Base-by-base conservation (phyloP, 2,113 vertebrate genomes). In the Gymnorhina tibicen region DNA sequence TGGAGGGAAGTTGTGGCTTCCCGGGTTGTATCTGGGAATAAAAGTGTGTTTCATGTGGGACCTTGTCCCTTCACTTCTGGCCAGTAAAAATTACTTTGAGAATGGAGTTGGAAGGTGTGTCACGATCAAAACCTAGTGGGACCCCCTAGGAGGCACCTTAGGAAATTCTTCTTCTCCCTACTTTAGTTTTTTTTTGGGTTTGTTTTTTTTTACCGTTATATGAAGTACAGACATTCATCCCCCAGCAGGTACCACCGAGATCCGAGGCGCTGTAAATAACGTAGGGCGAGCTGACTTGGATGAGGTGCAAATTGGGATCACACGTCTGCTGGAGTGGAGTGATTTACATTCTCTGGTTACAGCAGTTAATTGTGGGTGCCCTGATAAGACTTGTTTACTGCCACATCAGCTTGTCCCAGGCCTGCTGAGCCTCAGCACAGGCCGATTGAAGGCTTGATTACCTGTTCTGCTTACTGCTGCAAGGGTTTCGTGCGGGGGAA, bases 281-380 rank as follows among this genome's bases (percentile, higher is more conserved):
- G 80, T 95, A 96, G 87, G 97, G 97, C 95, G 95, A 97, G 97
- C 98, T 98, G 98, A 96, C 97, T 98, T 94, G 98, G 98, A 98
- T 98, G 98, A 98, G 98, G 98, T 98, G 98, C 98, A 98, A 98
- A 98, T 97, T 98, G 97, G 98, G 93, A 85, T 98, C 97, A 91
- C 97, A 92, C 75, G 69, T 97, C 94, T 95, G 81, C 93, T 52
- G 95, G 98, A 97, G 92, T 97, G 96, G 97, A 95, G 96, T 97
- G 97, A 98, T 98, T 98, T 97, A 98, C 97, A 95, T 97, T 95
- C 98, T 96, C 97, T 94, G 85, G 64, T 95, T 95, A 86, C 96
- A 95, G 98, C 97, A 97, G 97, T 97, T 96, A 97, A 96, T 89
- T 95, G 93, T 35, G 86, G 81, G 58, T 44, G 69, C 73, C 73